Conservation (phyloP, 1,140 invertebrate species). For the Babylonia areolata region DNA sequence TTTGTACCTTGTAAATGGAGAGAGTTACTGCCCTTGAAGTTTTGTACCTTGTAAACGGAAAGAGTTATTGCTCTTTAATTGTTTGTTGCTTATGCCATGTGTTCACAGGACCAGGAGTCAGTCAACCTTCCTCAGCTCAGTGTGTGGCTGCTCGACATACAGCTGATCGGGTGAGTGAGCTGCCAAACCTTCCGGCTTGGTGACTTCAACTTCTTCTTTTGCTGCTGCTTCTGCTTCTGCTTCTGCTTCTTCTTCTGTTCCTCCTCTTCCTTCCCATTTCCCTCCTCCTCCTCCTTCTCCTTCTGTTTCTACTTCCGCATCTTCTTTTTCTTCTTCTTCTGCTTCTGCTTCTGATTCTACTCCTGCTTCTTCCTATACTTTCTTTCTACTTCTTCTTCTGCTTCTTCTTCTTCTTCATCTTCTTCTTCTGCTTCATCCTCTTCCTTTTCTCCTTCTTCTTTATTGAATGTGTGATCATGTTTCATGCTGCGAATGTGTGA, state of each 20-base stretch:
- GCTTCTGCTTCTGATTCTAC: too few relatives aligned
- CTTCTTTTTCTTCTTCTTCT: not conserved
- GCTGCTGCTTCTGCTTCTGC: not conserved
- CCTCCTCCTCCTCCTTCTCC: not conserved
- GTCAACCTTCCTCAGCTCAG: slow-evolving; percentile 72
- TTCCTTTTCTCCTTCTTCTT: too few relatives aligned
- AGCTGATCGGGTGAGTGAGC: slow-evolving; percentile 80
- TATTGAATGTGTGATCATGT: not conserved
- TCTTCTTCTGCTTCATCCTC: not conserved
- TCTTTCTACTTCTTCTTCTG: not conserved
- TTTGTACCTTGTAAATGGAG: too few relatives aligned
- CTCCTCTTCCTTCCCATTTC: too few relatives aligned
- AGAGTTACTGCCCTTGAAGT: too few relatives aligned
- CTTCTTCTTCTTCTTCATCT: not conserved
- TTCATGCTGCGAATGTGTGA: slow-evolving; percentile 18
- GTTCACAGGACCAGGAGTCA: slow-evolving; percentile 71
- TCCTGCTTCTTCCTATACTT: slow-evolving; percentile 63
- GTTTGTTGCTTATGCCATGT: not conserved
- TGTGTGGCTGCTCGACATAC: slow-evolving; percentile 85
- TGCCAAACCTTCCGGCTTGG: not conserved
- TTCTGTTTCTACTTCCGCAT: too few relatives aligned
- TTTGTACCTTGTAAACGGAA: too few relatives aligned
- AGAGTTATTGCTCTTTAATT: too few relatives aligned
- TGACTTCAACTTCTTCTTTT: not conserved
- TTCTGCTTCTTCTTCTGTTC: not conserved